Evolutionary conservation across 2,113 vertebrate species (phyloP), one percentile per base, ranked within the genome.

Genomic region (Cygnus atratus): DNA sequence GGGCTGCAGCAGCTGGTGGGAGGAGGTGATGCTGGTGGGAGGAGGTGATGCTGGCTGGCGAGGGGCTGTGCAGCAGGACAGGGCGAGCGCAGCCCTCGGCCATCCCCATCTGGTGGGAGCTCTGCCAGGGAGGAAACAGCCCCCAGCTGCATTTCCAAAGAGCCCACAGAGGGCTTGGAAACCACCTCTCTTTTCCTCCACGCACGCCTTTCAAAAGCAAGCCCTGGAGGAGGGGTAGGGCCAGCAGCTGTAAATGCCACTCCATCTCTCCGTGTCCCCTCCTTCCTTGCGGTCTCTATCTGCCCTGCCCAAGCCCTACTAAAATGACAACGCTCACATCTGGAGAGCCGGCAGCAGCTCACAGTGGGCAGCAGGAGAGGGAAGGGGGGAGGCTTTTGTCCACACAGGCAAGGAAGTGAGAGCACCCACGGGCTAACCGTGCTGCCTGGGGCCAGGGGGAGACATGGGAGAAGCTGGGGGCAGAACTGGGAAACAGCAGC

Each of bases 251-350:
- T 21, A n/a, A 48, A 50, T 22, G n/a, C 46, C 59, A 17, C 8
- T 37, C n/a, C 57, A 54, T 6, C 37, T 39, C 48, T 63, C 33
- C 43, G 9, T 0, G 11, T 50, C 39, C n/a, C 33, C 35, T 87
- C 52, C 18, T 33, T 86, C 70, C 39, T 50, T 31, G 44, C 29
- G 76, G 50, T 61, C n/a, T 85, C 54, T 21, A 41, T 31, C 74
- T 89, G 61, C 46, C 55, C 4, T 48, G 59, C 13, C 12, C 1
- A 1, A 54, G 37, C 12, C 44, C 39, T 1, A 0, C 0, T 2
- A 11, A 8, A n/a, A 57, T 11, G 46, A 55, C 29, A 66, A 61
- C 31, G 58, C 8, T 91, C 48, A 20, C 17, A 18, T 16, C 57
- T 87, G 66, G 63, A 54, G 62, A 83, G 74, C 28, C 7, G 41